phyloP scores from a whole-genome alignment of 1,140 invertebrate species.

The Drosophila dunni region DNA sequence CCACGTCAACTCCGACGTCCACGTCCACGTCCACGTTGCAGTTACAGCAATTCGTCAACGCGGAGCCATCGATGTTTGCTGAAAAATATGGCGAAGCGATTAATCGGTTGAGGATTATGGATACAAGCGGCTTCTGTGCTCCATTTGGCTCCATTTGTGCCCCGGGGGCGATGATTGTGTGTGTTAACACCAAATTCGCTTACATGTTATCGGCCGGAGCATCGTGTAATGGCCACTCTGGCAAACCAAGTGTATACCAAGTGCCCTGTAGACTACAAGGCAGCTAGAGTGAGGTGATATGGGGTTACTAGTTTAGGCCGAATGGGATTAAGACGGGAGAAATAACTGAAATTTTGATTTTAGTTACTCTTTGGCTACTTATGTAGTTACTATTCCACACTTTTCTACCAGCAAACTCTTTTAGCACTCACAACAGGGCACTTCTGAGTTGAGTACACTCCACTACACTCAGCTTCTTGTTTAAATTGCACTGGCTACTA shows the following conservation, averaged over 20 bases:
- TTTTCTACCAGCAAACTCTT: too few relatives aligned
- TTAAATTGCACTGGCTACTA: neutral
- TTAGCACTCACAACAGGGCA: neutral
- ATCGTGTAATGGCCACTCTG: slow-evolving; percentile 72
- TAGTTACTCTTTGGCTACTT: too few relatives aligned
- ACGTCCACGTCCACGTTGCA: neutral
- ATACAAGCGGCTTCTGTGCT: slow-evolving; percentile 62
- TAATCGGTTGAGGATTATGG: slow-evolving; percentile 69
- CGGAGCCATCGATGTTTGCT: slow-evolving; percentile 42
- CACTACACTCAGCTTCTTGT: neutral
- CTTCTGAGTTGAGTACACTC: neutral
- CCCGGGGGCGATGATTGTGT: slow-evolving; percentile 65
- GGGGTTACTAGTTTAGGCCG: too few relatives aligned
- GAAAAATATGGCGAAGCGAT: slow-evolving; percentile 50
- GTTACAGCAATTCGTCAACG: slow-evolving; percentile 55
- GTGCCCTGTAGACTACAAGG: slow-evolving; percentile 13
- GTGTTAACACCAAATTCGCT: slow-evolving; percentile 83
- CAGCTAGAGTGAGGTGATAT: neutral
- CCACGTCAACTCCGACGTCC: neutral
- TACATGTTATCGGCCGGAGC: slow-evolving; percentile 68
- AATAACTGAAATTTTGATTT: too few relatives aligned
- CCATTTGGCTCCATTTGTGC: neutral
- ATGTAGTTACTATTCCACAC: too few relatives aligned
- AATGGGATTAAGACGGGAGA: too few relatives aligned
- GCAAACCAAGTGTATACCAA: slow-evolving; percentile 22